Evolutionary conservation across 1,140 invertebrate genomes (phyloP).

Genomic region (Temnothorax curvispinosus): DNA sequence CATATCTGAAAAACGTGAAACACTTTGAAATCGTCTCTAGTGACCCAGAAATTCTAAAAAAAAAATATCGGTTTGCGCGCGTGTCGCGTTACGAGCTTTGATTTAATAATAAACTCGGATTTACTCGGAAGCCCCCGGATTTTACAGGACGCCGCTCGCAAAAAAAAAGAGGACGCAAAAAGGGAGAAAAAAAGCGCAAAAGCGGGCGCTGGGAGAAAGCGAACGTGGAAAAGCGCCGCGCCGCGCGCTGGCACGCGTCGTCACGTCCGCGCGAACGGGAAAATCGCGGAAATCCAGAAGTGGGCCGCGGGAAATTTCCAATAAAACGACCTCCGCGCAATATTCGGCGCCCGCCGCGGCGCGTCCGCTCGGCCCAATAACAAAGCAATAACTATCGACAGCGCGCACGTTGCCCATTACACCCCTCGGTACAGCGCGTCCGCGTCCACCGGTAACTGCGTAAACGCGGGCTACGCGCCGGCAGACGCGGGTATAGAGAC

Average conservation of each 20-base stretch:
- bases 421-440: conserved; percentile 17
- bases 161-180: conserved; percentile 40
- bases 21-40: conserved; percentile 6
- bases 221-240: conserved; percentile 51
- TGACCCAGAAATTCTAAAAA: conserved; percentile 38
- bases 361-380: conserved; percentile 66
- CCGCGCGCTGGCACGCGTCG: conserved; percentile 58
- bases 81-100: conserved; percentile 45
- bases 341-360: conserved; percentile 55
- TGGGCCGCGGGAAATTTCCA: conserved; percentile 73
- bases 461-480: conserved; percentile 61
- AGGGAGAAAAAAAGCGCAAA: conserved; percentile 41
- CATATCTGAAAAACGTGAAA: background rate
- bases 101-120: conserved; percentile 60
- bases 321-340: conserved; percentile 71
- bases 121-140: conserved; percentile 42
- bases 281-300: conserved; percentile 69
- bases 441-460: conserved; percentile 48
- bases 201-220: conserved; percentile 23
- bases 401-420: conserved; percentile 66
- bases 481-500: conserved; percentile 10
- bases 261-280: conserved; percentile 67
- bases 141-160: conserved; percentile 39
- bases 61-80: conserved; percentile 6
- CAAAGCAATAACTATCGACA: conserved; percentile 76